phyloP scores from a whole-genome alignment of 2,888 invertebrate genomes.

The Caradrina clavipalpis region DNA sequence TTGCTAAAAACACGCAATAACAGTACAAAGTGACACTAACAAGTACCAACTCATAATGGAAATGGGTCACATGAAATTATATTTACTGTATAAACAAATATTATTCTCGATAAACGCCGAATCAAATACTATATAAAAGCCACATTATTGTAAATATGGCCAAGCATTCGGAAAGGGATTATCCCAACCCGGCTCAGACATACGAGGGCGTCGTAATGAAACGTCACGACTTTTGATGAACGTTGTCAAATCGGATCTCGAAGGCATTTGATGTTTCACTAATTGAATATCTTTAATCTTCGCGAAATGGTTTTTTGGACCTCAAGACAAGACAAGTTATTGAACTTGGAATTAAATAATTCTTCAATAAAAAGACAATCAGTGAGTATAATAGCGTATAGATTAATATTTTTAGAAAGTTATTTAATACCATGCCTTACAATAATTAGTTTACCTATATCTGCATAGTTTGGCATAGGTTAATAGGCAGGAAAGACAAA shows the following conservation, averaged over 20 bases:
- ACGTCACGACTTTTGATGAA: conserved; percentile 10
- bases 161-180: conserved; percentile 23
- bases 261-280: neutral
- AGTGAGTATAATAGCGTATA: too few species aligned
- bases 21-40: neutral
- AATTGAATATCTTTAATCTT: conserved; percentile 13
- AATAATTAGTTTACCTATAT: too few species aligned
- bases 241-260: conserved; percentile 11
- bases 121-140: conserved; percentile 7
- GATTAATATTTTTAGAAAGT: too few species aligned
- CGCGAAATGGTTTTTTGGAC: neutral
- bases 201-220: neutral
- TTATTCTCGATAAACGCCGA: conserved; percentile 8
- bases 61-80: neutral
- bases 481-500: neutral
- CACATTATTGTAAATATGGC: neutral
- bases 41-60: neutral
- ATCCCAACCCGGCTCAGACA: conserved; percentile 1
- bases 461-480: neutral
- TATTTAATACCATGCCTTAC: too few species aligned
- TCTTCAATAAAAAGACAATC: too few species aligned
- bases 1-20: neutral
- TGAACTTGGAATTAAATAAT: too few species aligned
- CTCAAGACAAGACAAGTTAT: too few species aligned
- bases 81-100: conserved; percentile 13